A percentile compares a stretch with the other conserved stretches of the same genome.
These are phyloP conservation scores for Coracias cyanogaster DNA, from an alignment of 2,797 vertebrate genomes.

Conservation along the genomic window DNA sequence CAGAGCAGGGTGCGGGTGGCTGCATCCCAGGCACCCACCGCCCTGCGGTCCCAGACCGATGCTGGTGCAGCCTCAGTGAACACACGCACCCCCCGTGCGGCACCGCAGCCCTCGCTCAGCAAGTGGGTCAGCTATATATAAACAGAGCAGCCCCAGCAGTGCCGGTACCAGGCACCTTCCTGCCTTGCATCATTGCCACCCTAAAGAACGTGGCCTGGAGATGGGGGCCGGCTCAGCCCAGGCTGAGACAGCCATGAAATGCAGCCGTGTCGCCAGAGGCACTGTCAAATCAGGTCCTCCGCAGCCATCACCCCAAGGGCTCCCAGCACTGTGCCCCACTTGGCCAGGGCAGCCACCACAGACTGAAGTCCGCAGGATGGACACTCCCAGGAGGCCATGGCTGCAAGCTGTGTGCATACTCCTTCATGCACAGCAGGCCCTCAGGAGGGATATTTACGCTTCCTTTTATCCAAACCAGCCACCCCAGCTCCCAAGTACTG, in stretches of 20 bases:
- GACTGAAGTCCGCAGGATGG: rapidly evolving
- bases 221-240: not conserved
- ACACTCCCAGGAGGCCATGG: rapidly evolving
- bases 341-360: rapidly evolving
- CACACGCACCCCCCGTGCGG: not conserved
- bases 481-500: not conserved
- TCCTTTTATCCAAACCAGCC: not conserved
- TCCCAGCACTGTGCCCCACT: not conserved
- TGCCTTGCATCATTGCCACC: conserved; percentile 53
- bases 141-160: not conserved
- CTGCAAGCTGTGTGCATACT: not conserved
- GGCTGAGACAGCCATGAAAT: not conserved
- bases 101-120: conserved; percentile 7
- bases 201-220: conserved; percentile 23
- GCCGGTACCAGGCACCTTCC: not conserved
- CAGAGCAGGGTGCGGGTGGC: not conserved
- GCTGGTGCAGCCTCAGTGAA: not conserved
- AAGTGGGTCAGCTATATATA: conserved; percentile 64
- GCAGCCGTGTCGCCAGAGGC: not conserved
- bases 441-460: not conserved
- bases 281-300: not conserved
- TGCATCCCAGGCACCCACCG: not conserved
- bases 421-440: not conserved
- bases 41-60: rapidly evolving
- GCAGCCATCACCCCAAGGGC: rapidly evolving